phyloP scores from a whole-genome alignment of 2,797 vertebrate species.

The Pseudochirops corinnae region DNA sequence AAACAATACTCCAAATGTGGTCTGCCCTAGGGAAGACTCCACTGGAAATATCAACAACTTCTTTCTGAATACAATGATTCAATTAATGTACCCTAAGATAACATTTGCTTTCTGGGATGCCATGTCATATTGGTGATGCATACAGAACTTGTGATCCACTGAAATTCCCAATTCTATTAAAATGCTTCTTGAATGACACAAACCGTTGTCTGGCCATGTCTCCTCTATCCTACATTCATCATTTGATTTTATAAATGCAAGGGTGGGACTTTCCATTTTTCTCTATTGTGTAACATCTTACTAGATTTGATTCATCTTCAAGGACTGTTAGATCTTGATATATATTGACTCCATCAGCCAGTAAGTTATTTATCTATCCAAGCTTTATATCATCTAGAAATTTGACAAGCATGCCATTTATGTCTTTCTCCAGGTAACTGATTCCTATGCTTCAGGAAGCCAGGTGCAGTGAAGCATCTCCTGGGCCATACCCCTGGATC shows the following conservation, averaged over 20 bases:
- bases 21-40: not conserved
- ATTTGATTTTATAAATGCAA: not conserved
- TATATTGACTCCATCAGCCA: not conserved
- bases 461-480: not conserved
- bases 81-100: constrained; percentile 44
- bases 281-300: not conserved
- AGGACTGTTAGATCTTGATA: not conserved
- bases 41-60: constrained; percentile 28
- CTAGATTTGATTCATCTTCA: not conserved
- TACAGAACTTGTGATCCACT: constrained; percentile 21
- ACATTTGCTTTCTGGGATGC: constrained; percentile 45
- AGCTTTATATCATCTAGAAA: not conserved
- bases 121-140: not conserved
- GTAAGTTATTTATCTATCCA: not conserved
- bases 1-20: constrained; percentile 30
- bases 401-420: not conserved
- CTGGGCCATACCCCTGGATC: not conserved
- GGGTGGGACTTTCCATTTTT: not conserved
- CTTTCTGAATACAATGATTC: constrained; percentile 29
- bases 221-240: not conserved
- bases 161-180: constrained; percentile 16
- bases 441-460: not conserved
- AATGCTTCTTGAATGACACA: not conserved
- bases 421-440: not conserved
- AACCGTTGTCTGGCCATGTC: not conserved